Evolutionary conservation across 2,113 vertebrate species (phyloP), one percentile per base, ranked within the genome.

Genomic region (Forbesichthys papilliferus): DNA sequence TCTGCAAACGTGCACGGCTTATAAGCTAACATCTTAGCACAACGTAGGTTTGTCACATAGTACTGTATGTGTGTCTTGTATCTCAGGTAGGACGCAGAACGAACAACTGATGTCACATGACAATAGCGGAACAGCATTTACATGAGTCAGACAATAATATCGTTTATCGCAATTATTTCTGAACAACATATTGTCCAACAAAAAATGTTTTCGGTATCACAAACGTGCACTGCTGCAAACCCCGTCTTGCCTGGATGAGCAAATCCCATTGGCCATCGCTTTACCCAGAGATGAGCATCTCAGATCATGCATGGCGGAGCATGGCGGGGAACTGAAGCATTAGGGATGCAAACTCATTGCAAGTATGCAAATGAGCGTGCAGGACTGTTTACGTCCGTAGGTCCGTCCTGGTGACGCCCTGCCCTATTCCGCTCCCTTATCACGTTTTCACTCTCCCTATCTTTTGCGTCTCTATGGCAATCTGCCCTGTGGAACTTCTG

Each of bases 401-500:
- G 36, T 42, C 36, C 36, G 7, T 42, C 7, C 36, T 42, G 36
- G 4, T 42, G 5, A 42, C 7, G 36, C 36, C 36, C 36, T 42
- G 36, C 36, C 36, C 36, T 42, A 6, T 42, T 42, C 36, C 36
- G 36, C 36, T 42, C 36, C 36, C 36, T 52, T 33, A 66, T 80
- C 68, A 62, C 46, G 14, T 63, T 78, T 53, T 69, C 48, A 48
- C 54, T 65, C 61, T 54, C 11, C 16, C 46, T 82, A 74, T 82
- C 70, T 73, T 64, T 78, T 71, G 53, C 62, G 2, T 27, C 27
- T 27, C 27, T 16, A 12, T 42, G 7, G 84, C 83, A 75, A 79
- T 84, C 69, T 86, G 84, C 86, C 81, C 53, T 71, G 73, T 79
- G 78, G 84, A 48, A 64, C 82, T 84, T 79, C 88, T 90, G 85